Conservation (phyloP, 1,140 invertebrate genomes). For the Euura lappo region DNA sequence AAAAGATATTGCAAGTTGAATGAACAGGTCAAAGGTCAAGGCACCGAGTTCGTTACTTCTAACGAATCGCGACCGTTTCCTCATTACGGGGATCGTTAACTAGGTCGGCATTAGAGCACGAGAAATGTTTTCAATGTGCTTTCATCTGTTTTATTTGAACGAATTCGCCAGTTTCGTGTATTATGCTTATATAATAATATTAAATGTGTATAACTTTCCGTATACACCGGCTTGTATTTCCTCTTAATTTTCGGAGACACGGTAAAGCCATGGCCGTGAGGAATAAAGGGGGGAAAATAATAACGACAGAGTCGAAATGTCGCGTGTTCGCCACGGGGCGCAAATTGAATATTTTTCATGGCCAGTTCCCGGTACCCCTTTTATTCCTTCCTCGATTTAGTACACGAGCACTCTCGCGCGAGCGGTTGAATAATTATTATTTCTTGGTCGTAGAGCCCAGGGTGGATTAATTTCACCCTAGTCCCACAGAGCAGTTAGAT, state of each 20-base stretch:
- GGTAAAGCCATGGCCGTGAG: background rate
- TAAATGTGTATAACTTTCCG: background rate
- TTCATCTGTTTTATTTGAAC: background rate
- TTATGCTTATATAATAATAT: background rate
- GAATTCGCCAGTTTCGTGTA: background rate
- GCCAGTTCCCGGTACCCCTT: background rate
- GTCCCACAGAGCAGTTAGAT: background rate
- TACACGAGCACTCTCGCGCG: background rate
- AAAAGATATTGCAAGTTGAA: conserved; percentile 1
- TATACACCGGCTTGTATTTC: background rate
- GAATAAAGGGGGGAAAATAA: background rate
- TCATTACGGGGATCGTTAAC: background rate
- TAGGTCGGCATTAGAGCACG: background rate
- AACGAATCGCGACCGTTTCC: background rate
- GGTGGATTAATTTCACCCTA: background rate
- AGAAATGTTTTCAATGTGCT: background rate
- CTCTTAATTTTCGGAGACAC: background rate
- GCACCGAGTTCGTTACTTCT: background rate
- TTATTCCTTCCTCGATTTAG: conserved; percentile 7
- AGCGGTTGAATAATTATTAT: background rate
- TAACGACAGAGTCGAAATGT: background rate
- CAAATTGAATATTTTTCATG: conserved; percentile 4
- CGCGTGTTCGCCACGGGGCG: background rate
- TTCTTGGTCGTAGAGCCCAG: background rate
- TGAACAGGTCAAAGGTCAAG: conserved; percentile 2